Conservation (phyloP, 2,797 vertebrate species). For the Momotus momota region DNA sequence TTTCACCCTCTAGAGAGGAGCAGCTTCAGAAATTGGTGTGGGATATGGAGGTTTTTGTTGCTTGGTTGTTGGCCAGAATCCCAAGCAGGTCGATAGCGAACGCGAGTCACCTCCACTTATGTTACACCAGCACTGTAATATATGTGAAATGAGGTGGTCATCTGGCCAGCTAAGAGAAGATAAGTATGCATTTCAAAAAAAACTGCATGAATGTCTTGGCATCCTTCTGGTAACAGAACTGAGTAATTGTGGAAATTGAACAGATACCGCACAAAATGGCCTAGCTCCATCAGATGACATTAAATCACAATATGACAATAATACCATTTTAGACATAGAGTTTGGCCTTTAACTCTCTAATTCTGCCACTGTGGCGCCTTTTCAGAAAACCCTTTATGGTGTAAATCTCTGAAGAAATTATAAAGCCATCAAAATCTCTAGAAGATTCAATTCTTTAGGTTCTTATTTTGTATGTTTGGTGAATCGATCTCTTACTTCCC, state of each 20-base stretch:
- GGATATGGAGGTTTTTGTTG: not conserved
- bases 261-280: not conserved
- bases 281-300: not conserved
- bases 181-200: not conserved
- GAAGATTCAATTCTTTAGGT: not conserved
- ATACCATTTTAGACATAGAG: not conserved
- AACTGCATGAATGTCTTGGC: not conserved
- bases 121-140: not conserved
- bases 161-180: not conserved
- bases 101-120: not conserved
- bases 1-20: not conserved
- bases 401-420: not conserved
- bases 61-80: conserved; percentile 14
- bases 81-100: not conserved
- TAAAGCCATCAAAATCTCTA: not conserved
- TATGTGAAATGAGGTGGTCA: not conserved
- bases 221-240: not conserved
- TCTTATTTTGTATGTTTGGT: not conserved
- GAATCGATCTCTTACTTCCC: not conserved
- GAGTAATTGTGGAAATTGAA: not conserved
- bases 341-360: not conserved
- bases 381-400: not conserved
- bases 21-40: conserved; percentile 32
- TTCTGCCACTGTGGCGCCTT: not conserved
- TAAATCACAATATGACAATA: not conserved